Conservation (phyloP, 2,888 invertebrate genomes). For the Agriotes lineatus region DNA sequence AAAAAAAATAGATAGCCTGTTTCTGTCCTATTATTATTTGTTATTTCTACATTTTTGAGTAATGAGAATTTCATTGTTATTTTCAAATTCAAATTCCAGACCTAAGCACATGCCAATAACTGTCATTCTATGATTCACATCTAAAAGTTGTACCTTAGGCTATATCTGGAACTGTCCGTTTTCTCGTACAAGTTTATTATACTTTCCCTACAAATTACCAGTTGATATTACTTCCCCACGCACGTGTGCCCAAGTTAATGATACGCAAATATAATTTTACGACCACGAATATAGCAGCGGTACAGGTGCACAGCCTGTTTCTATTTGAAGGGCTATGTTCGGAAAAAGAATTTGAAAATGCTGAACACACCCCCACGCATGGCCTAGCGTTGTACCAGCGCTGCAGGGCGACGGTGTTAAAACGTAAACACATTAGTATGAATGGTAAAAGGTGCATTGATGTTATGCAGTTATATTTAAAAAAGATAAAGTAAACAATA, state of each 20-base stretch:
- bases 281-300: slow-evolving; percentile 42
- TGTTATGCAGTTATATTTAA: slow-evolving; percentile 44
- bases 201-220: slow-evolving; percentile 16
- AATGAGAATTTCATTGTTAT: too few species aligned
- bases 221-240: slow-evolving; percentile 36
- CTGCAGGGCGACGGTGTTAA: background rate
- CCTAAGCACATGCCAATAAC: too few species aligned
- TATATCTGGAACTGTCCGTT: background rate
- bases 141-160: background rate
- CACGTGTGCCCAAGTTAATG: slow-evolving; percentile 46
- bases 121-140: too few species aligned
- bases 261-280: slow-evolving; percentile 50
- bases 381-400: background rate
- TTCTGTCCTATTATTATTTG: too few species aligned
- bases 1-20: too few species aligned
- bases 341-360: background rate
- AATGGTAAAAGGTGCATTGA: slow-evolving; percentile 46
- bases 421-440: slow-evolving; percentile 36
- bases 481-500: slow-evolving; percentile 54
- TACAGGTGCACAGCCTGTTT: slow-evolving; percentile 43
- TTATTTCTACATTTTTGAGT: too few species aligned
- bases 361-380: background rate
- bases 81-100: too few species aligned
- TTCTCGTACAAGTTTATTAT: slow-evolving; percentile 4
- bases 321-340: background rate